Evolutionary conservation across 1,140 invertebrate species (phyloP).

Genomic region (Psix sp.): DNA sequence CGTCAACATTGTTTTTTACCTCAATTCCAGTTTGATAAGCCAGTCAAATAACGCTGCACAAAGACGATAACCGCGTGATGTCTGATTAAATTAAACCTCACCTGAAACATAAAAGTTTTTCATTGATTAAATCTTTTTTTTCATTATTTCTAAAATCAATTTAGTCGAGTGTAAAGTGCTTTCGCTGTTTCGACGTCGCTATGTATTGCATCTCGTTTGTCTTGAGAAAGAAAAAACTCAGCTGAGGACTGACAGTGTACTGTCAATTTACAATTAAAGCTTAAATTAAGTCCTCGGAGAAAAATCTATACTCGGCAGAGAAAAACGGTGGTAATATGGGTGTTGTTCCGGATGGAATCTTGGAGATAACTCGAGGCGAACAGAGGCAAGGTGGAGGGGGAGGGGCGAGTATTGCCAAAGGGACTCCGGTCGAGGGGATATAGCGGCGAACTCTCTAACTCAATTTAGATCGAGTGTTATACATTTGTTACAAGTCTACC

Average conservation of each 20-base stretch:
- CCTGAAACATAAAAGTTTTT: constrained; percentile 6
- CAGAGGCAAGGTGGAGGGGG: constrained; percentile 35
- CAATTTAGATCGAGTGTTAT: constrained; percentile 77
- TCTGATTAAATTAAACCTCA: constrained; percentile 4
- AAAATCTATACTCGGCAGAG: constrained; percentile 70
- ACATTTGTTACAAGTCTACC: constrained; percentile 73
- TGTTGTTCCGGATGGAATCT: constrained; percentile 69
- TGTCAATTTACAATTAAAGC: constrained; percentile 72
- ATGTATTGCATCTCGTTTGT: neutral
- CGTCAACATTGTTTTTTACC: constrained; percentile 40
- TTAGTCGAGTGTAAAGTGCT: neutral
- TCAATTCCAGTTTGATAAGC: constrained; percentile 25
- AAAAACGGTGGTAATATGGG: constrained; percentile 68
- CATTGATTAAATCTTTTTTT: neutral
- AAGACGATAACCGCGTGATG: neutral
- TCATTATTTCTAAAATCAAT: neutral
- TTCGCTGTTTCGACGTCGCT: neutral
- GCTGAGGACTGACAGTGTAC: constrained; percentile 46
- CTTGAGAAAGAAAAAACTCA: constrained; percentile 34
- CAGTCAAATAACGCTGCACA: constrained; percentile 7
- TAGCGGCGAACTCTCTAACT: constrained; percentile 69
- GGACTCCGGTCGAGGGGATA: constrained; percentile 49
- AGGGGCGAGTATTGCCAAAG: constrained; percentile 58
- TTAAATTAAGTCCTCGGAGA: constrained; percentile 76
- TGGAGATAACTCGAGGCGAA: constrained; percentile 63